These are phyloP conservation scores for Ochotona princeps DNA, from an alignment of 2,113 vertebrate species.

Conservation along the genomic window DNA sequence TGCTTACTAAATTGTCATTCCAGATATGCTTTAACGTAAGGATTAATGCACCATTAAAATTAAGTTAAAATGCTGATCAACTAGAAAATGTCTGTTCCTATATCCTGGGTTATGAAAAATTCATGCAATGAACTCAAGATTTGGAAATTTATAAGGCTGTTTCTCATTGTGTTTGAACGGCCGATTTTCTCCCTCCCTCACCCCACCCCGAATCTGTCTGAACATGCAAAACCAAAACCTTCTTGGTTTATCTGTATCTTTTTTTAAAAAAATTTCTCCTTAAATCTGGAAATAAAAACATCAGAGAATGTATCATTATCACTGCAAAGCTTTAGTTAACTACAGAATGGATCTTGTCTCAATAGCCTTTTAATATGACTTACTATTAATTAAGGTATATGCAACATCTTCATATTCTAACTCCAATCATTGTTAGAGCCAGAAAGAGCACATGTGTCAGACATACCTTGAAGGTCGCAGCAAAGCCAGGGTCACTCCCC, in stretches of 20 bases:
- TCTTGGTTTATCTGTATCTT: constrained; percentile 37
- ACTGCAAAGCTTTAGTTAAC: constrained; percentile 25
- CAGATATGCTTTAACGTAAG: constrained; percentile 23
- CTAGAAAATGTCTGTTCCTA: constrained; percentile 5
- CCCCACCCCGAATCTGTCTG: neutral
- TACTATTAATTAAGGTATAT: neutral
- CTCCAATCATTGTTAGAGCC: neutral
- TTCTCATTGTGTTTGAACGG: constrained; percentile 52
- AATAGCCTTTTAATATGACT: neutral
- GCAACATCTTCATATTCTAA: neutral
- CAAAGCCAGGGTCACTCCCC: neutral
- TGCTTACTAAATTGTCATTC: constrained; percentile 30
- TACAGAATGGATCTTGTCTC: constrained; percentile 27
- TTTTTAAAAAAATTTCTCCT: constrained; percentile 41
- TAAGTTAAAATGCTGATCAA: neutral
- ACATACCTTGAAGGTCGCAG: neutral
- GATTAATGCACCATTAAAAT: neutral
- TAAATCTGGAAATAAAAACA: constrained; percentile 53
- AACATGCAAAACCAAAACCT: constrained; percentile 54
- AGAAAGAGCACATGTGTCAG: neutral
- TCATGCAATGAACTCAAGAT: constrained; percentile 30
- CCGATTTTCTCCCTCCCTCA: neutral
- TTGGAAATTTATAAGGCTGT: neutral
- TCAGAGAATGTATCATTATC: constrained; percentile 22
- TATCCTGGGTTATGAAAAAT: neutral